A percentile compares a stretch with the other conserved stretches of the same genome.
These are phyloP conservation scores for Sisyra terminalis DNA, from an alignment of 2,888 invertebrate genomes.

Conservation along the genomic window DNA sequence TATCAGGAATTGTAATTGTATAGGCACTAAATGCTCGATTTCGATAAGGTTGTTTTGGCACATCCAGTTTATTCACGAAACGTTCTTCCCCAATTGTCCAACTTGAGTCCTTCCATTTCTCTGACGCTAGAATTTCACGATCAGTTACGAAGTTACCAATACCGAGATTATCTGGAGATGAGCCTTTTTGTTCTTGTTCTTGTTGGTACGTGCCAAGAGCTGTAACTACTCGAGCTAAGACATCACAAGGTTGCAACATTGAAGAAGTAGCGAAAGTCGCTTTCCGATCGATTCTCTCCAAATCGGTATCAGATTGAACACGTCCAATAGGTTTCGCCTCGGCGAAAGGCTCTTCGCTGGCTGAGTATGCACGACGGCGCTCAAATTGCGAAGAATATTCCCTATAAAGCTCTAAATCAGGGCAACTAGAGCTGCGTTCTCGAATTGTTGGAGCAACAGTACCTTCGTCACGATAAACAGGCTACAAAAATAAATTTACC, in stretches of 20 bases:
- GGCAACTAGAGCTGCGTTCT: slow-evolving; percentile 49
- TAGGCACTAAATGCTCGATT: slow-evolving; percentile 42
- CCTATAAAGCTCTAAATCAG: slow-evolving; percentile 49
- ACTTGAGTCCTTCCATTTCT: slow-evolving; percentile 28
- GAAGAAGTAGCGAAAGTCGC: slow-evolving; percentile 57
- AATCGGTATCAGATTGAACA: slow-evolving; percentile 63
- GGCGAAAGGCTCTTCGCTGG: slow-evolving; percentile 33
- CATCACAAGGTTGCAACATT: slow-evolving; percentile 56
- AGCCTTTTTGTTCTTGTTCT: slow-evolving; percentile 14
- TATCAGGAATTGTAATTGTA: slow-evolving; percentile 22
- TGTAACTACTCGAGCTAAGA: slow-evolving; percentile 60
- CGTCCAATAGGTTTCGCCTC: slow-evolving; percentile 25
- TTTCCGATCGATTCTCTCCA: slow-evolving; percentile 60
- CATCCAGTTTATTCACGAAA: slow-evolving; percentile 19
- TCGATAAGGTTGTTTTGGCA: slow-evolving; percentile 30
- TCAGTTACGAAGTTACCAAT: slow-evolving; percentile 51
- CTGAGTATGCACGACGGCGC: slow-evolving; percentile 47
- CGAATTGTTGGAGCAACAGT: slow-evolving; percentile 23
- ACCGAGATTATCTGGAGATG: slow-evolving; percentile 28
- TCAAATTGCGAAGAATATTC: slow-evolving; percentile 27
- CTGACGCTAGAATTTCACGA: slow-evolving; percentile 55
- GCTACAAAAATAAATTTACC: slow-evolving; percentile 30
- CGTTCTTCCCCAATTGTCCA: slow-evolving; percentile 38
- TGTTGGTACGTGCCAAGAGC: slow-evolving; percentile 45
- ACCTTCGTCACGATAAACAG: slow-evolving; percentile 52